Evolutionary conservation across 2,888 invertebrate genomes (phyloP).

Genomic region (Mesochorus sp.): DNA sequence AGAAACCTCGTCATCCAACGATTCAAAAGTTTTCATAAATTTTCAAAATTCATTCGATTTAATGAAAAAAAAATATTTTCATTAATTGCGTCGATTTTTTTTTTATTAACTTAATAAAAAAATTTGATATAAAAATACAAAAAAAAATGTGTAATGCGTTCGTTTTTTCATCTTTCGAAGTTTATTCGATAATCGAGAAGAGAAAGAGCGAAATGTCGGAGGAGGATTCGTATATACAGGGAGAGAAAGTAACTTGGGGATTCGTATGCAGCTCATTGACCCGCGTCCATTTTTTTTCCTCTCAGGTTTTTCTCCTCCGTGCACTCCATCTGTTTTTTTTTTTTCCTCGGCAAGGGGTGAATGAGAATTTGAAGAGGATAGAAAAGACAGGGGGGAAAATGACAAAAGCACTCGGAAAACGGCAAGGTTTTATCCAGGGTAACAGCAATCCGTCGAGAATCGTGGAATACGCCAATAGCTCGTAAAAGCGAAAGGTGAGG

Average conservation of each 20-base stretch:
- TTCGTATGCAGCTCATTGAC: conserved; percentile 55
- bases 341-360: background rate
- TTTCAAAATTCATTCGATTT: too few relatives aligned
- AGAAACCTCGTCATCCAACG: too few relatives aligned
- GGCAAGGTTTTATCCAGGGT: conserved; percentile 11
- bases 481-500: conserved; percentile 58
- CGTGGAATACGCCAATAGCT: conserved; percentile 35
- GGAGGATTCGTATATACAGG: conserved; percentile 7
- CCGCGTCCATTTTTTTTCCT: conserved; percentile 15
- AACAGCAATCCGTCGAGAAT: conserved; percentile 32
- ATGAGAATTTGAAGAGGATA: background rate
- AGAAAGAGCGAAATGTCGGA: conserved; percentile 8
- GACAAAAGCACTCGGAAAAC: background rate
- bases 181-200: too few relatives aligned
- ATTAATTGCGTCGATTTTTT: too few relatives aligned
- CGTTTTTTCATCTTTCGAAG: too few relatives aligned
- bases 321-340: conserved; percentile 14
- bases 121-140: too few relatives aligned
- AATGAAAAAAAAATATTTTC: too few relatives aligned
- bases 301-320: background rate
- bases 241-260: conserved; percentile 1
- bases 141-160: too few relatives aligned
- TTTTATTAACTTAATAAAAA: too few relatives aligned
- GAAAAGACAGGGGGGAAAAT: conserved; percentile 19
- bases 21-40: too few relatives aligned